Conservation (phyloP, 2,113 vertebrate species). For the Corydoras sp. region DNA sequence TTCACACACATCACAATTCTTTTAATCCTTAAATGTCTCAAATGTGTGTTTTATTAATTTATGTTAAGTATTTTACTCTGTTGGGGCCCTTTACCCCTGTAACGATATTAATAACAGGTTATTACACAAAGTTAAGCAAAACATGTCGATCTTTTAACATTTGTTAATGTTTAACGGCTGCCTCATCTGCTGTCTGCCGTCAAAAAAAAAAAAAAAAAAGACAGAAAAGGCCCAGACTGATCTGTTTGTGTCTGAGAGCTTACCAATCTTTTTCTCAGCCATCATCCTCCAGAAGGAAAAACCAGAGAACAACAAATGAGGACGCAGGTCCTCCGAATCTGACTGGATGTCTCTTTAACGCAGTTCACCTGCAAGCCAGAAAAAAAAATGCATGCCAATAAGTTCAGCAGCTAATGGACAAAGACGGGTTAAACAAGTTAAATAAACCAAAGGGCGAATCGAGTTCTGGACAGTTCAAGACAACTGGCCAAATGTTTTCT, state of each 20-base stretch:
- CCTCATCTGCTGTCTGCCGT: conserved; percentile 53
- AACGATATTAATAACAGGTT: conserved; percentile 21
- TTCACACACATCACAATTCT: too few species aligned
- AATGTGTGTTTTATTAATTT: background rate
- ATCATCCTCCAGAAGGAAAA: conserved; percentile 37
- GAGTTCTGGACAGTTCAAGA: background rate
- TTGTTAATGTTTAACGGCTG: conserved; percentile 68
- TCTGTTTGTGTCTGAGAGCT: conserved; percentile 41
- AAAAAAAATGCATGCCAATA: conserved; percentile 1
- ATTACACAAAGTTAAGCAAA: conserved; percentile 32
- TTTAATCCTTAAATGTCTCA: background rate
- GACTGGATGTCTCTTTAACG: conserved; percentile 39
- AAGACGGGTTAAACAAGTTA: conserved; percentile 52
- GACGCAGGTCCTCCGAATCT: conserved; percentile 1
- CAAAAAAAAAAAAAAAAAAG: conserved; percentile 41
- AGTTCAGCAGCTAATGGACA: conserved; percentile 24
- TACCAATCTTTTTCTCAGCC: conserved; percentile 65
- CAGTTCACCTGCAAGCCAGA: conserved; percentile 53
- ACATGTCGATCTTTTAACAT: conserved; percentile 28
- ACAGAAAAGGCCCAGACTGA: conserved; percentile 28
- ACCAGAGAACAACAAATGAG: conserved; percentile 8
- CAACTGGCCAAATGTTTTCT: conserved; percentile 12
- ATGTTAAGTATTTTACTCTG: background rate
- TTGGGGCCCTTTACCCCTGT: conserved; percentile 13
- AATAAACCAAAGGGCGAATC: conserved; percentile 50